Base-by-base conservation (phyloP, 2,888 invertebrate species). In the Adela reaumurella region DNA sequence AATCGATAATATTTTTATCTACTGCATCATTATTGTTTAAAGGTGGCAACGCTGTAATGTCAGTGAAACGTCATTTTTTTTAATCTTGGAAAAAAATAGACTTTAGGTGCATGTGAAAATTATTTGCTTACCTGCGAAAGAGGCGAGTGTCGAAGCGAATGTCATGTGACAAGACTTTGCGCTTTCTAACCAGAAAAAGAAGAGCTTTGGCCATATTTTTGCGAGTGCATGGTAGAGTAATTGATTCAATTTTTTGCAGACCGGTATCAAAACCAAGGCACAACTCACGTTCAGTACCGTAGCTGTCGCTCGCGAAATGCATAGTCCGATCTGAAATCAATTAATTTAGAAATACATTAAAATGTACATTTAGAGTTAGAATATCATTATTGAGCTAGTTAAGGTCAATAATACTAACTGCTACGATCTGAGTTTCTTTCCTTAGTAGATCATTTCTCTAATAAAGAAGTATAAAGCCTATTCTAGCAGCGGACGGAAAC, bases 141-240 rank as follows among this genome's bases (percentile, higher is more conserved):
- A 29, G 29, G 79, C 60, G 3, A 82, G 63, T 3, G 81, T 81
- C 43, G 69, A 59, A 14, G 81, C 82, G 45, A 81, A 74, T 42
- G 74, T 72, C 68, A 82, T 76, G 53, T 83, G 83, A 52, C 81
- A 76, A 50, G 73, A 73, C 61, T 82, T 82, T 43, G 79, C 73
- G 50, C 64, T 71, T 59, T 80, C 78, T 53, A 81, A 54, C 77
- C 80, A 80, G 53, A 70, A 66, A 61, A 77, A 73, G 57, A 81
- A 73, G 28, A 74, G 53, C 6, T 64, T 62, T 1, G 74, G 73
- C 54, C 72, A 77, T 46, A 70, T 41, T 54, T 64, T 63, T 8
- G 74, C 69, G 47, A 78, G 56, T 4, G 64, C 51, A 46, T 63
- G 61, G 56, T 73, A 76, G 11, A 80, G 56, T 35, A 74, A 53